These are phyloP conservation scores for Hippasteria phrygiana DNA, from an alignment of 53 echinoderm and acorn worm genomes.

Conservation along the genomic window DNA sequence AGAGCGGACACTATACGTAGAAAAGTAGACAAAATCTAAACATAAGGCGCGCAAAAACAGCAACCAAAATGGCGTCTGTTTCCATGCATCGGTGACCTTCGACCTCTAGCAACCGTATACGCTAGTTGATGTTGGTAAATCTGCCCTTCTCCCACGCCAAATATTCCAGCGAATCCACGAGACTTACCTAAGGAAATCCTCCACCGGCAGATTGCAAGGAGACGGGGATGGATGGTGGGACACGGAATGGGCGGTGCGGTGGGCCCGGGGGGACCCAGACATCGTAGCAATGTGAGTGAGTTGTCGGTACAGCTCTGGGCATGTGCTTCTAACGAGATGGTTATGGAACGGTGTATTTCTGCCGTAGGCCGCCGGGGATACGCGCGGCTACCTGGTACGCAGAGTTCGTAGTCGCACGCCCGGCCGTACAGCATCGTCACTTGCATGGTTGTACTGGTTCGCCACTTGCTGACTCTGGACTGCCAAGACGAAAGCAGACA, in stretches of 20 bases:
- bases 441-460: neutral
- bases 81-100: constrained; percentile 19
- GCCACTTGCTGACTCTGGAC: neutral
- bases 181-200: constrained; percentile 33
- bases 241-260: neutral
- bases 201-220: neutral
- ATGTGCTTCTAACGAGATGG: constrained; percentile 43
- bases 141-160: neutral
- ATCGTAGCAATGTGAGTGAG: neutral
- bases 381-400: constrained; percentile 5
- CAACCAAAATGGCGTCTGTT: constrained; percentile 51
- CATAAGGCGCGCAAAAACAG: neutral
- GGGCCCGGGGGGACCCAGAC: neutral
- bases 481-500: neutral
- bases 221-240: neutral
- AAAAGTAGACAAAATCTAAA: neutral
- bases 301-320: constrained; percentile 6
- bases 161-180: neutral
- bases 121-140: neutral
- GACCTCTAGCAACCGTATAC: constrained; percentile 14
- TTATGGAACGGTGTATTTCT: constrained; percentile 23
- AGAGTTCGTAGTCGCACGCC: neutral
- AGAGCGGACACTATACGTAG: neutral
- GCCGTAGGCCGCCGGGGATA: constrained; percentile 15
- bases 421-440: neutral